A percentile compares a stretch with the other conserved stretches of the same genome.
Conservation (phyloP, 2,888 invertebrate genomes). For the Myathropa florea region DNA sequence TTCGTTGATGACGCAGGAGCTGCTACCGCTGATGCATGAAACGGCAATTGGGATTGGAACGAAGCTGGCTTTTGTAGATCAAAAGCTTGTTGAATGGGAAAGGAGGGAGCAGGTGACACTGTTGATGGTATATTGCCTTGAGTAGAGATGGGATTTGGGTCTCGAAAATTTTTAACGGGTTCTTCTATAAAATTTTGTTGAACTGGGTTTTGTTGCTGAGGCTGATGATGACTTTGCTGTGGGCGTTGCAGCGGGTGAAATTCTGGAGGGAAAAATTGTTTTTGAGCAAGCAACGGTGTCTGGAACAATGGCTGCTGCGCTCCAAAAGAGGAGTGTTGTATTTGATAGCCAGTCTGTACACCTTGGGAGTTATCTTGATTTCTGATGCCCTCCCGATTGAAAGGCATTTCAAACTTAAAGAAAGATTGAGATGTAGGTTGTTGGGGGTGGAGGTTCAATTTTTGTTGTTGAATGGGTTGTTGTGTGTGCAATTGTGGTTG, state of each 20-base stretch:
- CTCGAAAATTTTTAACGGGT: conserved; percentile 73
- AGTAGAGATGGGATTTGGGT: conserved; percentile 75
- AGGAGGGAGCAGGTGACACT: conserved; percentile 76
- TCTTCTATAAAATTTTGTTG: conserved; percentile 78
- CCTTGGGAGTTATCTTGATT: conserved; percentile 71
- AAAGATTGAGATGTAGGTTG: conserved; percentile 80
- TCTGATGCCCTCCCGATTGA: conserved; percentile 55
- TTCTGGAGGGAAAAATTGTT: conserved; percentile 76
- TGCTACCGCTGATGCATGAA: conserved; percentile 54
- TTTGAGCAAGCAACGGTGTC: conserved; percentile 76
- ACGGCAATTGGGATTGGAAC: conserved; percentile 71
- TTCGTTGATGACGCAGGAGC: conserved; percentile 66
- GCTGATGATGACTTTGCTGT: conserved; percentile 71
- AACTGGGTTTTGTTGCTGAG: conserved; percentile 75
- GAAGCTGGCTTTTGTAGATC: conserved; percentile 74
- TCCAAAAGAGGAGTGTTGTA: conserved; percentile 77
- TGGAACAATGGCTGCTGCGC: conserved; percentile 77
- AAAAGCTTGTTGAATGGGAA: conserved; percentile 75
- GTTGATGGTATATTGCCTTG: conserved; percentile 75
- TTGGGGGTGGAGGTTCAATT: conserved; percentile 72
- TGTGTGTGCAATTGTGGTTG: conserved; percentile 73
- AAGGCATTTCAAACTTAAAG: conserved; percentile 80
- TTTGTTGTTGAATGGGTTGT: conserved; percentile 66
- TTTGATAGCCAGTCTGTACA: conserved; percentile 80
- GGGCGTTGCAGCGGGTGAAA: conserved; percentile 76